Evolutionary conservation across 1,140 invertebrate species (phyloP).

Genomic region (Monomorium pharaonis): DNA sequence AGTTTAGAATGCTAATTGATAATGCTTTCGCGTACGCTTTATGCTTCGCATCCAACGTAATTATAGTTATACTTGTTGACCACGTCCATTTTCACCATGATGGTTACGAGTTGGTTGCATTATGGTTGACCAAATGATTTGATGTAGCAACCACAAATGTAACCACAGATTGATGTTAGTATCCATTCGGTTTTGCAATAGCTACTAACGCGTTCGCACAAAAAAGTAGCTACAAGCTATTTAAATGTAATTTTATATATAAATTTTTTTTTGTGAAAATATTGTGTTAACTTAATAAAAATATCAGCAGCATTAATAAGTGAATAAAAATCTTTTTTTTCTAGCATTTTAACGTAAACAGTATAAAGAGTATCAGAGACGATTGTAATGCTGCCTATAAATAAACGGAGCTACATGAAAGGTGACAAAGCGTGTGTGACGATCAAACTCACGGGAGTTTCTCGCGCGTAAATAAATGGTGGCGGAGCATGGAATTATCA

Average conservation of each 20-base stretch:
- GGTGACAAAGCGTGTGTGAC: constrained; percentile 57
- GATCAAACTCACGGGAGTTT: constrained; percentile 54
- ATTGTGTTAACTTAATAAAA: background rate
- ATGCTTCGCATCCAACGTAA: constrained; percentile 35
- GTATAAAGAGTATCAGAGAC: background rate
- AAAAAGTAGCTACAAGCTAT: constrained; percentile 14
- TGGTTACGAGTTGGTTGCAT: constrained; percentile 79
- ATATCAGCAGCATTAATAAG: background rate
- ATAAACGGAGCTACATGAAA: constrained; percentile 48
- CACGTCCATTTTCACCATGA: constrained; percentile 73
- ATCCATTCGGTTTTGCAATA: constrained; percentile 51
- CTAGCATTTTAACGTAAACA: background rate
- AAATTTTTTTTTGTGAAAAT: background rate
- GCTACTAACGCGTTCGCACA: constrained; percentile 31
- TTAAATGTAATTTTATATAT: constrained; percentile 12
- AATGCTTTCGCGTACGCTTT: constrained; percentile 54
- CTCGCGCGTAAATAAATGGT: constrained; percentile 68
- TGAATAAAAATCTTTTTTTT: background rate
- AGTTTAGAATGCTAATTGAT: constrained; percentile 36
- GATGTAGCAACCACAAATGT: constrained; percentile 68
- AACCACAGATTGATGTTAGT: constrained; percentile 72
- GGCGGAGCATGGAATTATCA: constrained; percentile 65
- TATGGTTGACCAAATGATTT: constrained; percentile 82
- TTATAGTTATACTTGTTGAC: constrained; percentile 70
- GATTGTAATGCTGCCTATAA: background rate